Conservation (phyloP, 2,113 vertebrate species). For the Crotalus viridis region DNA sequence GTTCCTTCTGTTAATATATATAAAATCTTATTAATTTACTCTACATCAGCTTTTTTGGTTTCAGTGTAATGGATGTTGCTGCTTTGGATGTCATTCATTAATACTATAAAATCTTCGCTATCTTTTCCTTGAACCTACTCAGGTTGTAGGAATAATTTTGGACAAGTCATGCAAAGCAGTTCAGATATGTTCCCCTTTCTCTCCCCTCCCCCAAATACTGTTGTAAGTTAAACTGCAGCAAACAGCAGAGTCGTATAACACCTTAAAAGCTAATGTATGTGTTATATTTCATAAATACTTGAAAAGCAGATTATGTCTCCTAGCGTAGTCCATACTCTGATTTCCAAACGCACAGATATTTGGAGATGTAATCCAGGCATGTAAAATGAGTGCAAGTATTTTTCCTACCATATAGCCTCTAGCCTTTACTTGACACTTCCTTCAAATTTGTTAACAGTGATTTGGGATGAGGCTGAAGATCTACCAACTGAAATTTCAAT, state of each 20-base stretch:
- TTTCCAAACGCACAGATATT: not conserved
- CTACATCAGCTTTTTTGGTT: not conserved
- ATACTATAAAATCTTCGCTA: not conserved
- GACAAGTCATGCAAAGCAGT: too few species aligned
- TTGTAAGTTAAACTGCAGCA: not conserved
- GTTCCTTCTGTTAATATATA: fast-evolving
- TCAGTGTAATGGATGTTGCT: fast-evolving
- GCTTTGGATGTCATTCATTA: not conserved
- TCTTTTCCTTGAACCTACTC: not conserved
- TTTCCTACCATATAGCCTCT: too few species aligned
- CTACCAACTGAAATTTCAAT: not conserved
- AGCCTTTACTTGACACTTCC: too few species aligned
- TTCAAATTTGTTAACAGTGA: not conserved
- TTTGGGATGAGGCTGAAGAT: not conserved
- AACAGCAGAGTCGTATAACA: not conserved
- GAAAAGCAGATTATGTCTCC: too few species aligned
- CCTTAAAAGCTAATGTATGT: not conserved
- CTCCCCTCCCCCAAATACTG: too few species aligned
- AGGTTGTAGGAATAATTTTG: not conserved
- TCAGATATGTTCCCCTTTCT: not conserved
- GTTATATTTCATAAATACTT: not conserved
- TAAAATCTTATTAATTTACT: slow-evolving; percentile 4
- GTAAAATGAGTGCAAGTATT: not conserved
- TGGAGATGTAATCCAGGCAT: not conserved
- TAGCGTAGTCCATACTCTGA: not conserved